phyloP scores from a whole-genome alignment of 1,140 invertebrate species.

The Telenomus remus region DNA sequence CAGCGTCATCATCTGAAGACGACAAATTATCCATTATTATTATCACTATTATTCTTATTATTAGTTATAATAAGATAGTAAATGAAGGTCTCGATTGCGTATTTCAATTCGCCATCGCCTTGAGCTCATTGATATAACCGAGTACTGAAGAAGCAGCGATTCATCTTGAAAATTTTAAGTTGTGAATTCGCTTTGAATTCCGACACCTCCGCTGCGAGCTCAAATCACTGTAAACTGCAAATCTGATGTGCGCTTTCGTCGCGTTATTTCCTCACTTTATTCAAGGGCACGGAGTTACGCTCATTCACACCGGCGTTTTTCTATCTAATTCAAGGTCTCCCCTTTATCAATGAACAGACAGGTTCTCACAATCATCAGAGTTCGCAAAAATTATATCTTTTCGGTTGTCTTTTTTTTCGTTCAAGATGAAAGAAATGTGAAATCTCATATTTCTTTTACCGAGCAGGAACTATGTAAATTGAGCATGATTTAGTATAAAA shows the following conservation, averaged over 20 bases:
- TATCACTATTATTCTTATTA: conserved; percentile 58
- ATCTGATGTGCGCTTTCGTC: conserved; percentile 32
- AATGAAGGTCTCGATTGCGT: conserved; percentile 59
- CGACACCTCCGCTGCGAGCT: conserved; percentile 19
- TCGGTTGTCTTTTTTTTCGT: too few species aligned
- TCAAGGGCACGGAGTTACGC: conserved; percentile 34
- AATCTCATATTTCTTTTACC: too few species aligned
- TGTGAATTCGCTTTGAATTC: background rate
- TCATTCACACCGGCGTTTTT: conserved; percentile 30
- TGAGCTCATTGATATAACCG: conserved; percentile 53
- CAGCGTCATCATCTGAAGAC: conserved; percentile 55
- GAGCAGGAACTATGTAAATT: too few species aligned
- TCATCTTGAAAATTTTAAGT: background rate
- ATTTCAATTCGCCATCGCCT: conserved; percentile 55
- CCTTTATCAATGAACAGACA: too few species aligned
- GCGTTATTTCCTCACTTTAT: conserved; percentile 35
- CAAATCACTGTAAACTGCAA: conserved; percentile 36
- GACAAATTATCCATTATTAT: conserved; percentile 60
- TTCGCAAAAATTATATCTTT: too few species aligned
- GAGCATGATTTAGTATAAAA: too few species aligned
- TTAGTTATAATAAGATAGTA: conserved; percentile 57
- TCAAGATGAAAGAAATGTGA: too few species aligned
- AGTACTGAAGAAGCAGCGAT: conserved; percentile 30
- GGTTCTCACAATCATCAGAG: too few species aligned
- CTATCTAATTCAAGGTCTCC: conserved; percentile 16